Evolutionary conservation across 2,888 invertebrate species (phyloP).

Genomic region (Lymantria monacha): DNA sequence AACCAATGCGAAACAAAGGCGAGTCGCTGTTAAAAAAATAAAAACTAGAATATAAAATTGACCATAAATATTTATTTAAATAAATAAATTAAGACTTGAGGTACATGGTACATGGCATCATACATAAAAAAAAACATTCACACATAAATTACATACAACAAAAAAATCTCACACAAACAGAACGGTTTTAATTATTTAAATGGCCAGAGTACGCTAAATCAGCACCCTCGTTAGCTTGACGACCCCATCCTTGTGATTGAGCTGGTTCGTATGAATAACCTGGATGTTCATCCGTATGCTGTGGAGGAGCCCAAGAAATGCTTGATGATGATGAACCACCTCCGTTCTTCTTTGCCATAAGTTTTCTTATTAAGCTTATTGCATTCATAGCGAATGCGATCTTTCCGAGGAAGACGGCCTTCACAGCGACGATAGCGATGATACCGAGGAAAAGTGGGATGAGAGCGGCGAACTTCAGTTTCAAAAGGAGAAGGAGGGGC

Average conservation of each 20-base stretch:
- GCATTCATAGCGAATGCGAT: slow-evolving; percentile 90
- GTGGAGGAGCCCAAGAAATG: slow-evolving; percentile 85
- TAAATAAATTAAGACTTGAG: slow-evolving; percentile 63
- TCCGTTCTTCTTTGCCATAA: slow-evolving; percentile 83
- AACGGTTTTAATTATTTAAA: slow-evolving; percentile 45
- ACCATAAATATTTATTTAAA: slow-evolving; percentile 43
- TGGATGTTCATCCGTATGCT: slow-evolving; percentile 82
- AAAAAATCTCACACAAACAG: slow-evolving; percentile 6
- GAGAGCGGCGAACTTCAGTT: slow-evolving; percentile 89
- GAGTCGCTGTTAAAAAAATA: neutral
- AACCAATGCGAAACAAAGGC: no score
- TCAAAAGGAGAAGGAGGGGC: slow-evolving; percentile 88
- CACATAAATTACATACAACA: slow-evolving; percentile 46
- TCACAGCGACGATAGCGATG: slow-evolving; percentile 90
- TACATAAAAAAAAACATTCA: slow-evolving; percentile 36
- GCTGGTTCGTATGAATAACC: slow-evolving; percentile 79
- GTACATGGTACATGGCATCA: slow-evolving; percentile 64
- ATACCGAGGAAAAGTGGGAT: slow-evolving; percentile 88
- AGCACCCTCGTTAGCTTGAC: slow-evolving; percentile 85
- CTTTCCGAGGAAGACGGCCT: slow-evolving; percentile 92
- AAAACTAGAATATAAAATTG: slow-evolving; percentile 18
- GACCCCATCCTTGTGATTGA: slow-evolving; percentile 81
- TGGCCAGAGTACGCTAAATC: slow-evolving; percentile 85
- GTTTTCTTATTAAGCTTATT: slow-evolving; percentile 84
- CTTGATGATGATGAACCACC: slow-evolving; percentile 46